These are phyloP conservation scores for Heliothis virescens DNA, from an alignment of 1,140 invertebrate species.

Conservation along the genomic window DNA sequence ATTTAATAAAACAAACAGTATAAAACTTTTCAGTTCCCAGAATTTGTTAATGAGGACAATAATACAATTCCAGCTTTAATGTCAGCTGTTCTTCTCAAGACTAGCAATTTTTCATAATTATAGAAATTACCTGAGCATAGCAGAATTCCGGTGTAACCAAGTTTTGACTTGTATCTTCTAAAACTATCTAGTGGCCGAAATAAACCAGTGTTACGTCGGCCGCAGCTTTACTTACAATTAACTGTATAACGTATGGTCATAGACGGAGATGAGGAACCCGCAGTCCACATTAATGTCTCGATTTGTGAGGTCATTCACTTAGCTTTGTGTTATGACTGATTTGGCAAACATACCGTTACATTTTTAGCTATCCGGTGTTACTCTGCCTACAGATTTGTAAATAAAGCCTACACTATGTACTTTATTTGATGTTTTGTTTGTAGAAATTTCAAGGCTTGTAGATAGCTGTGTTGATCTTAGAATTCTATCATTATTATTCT, in stretches of 20 bases:
- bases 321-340: slow-evolving; percentile 66
- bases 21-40: background rate
- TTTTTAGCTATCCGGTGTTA: slow-evolving; percentile 58
- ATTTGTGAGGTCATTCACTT: slow-evolving; percentile 76
- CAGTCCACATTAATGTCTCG: slow-evolving; percentile 53
- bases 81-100: background rate
- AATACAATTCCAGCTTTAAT: background rate
- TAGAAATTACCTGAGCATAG: too few relatives aligned
- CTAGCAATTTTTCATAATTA: background rate
- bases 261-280: slow-evolving; percentile 47
- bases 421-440: slow-evolving; percentile 13
- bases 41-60: background rate
- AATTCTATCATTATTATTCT: background rate
- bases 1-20: background rate
- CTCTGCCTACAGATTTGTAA: slow-evolving; percentile 12
- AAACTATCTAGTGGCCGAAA: background rate
- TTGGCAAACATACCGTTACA: slow-evolving; percentile 75
- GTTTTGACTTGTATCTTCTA: background rate
- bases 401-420: slow-evolving; percentile 4
- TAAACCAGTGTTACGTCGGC: slow-evolving; percentile 16
- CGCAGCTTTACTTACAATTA: slow-evolving; percentile 38
- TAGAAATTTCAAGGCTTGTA: slow-evolving; percentile 20
- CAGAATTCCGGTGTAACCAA: background rate
- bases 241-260: slow-evolving; percentile 28
- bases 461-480: slow-evolving; percentile 3